Evolutionary conservation across 2,888 invertebrate species (phyloP).

Genomic region (Athalia circularis): DNA sequence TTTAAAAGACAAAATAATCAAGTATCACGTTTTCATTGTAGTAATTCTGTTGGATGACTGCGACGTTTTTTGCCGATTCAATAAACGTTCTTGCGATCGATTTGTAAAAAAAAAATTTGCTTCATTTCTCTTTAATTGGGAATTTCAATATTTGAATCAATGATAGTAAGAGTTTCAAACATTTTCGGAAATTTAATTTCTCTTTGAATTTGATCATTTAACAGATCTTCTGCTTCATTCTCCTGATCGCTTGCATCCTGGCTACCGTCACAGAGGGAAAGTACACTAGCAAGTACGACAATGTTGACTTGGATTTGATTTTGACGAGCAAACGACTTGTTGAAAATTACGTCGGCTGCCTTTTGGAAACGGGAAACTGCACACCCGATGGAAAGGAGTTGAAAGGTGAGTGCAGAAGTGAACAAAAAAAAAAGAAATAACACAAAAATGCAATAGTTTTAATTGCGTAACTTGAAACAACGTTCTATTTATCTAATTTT

Average conservation of each 20-base stretch:
- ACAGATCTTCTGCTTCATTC: conserved; percentile 49
- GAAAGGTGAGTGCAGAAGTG: conserved; percentile 77
- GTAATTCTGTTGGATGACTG: too few relatives aligned
- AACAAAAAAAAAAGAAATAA: too few relatives aligned
- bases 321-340: conserved; percentile 81
- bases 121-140: too few relatives aligned
- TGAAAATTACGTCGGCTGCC: conserved; percentile 80
- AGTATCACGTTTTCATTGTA: too few relatives aligned
- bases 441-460: too few relatives aligned
- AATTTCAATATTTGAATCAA: too few relatives aligned
- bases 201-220: conserved; percentile 54
- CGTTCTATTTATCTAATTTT: too few relatives aligned
- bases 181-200: neutral
- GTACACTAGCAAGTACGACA: conserved; percentile 83
- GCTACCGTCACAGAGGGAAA: conserved; percentile 59
- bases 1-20: too few relatives aligned
- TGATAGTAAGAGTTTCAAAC: neutral
- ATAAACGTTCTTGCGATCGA: too few relatives aligned
- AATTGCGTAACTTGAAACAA: too few relatives aligned
- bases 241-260: conserved; percentile 56
- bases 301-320: conserved; percentile 82
- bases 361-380: conserved; percentile 80
- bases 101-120: too few relatives aligned
- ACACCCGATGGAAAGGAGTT: conserved; percentile 83
- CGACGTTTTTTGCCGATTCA: too few relatives aligned